Base-by-base conservation (phyloP, 2,113 vertebrate genomes). In the Podilymbus podiceps region DNA sequence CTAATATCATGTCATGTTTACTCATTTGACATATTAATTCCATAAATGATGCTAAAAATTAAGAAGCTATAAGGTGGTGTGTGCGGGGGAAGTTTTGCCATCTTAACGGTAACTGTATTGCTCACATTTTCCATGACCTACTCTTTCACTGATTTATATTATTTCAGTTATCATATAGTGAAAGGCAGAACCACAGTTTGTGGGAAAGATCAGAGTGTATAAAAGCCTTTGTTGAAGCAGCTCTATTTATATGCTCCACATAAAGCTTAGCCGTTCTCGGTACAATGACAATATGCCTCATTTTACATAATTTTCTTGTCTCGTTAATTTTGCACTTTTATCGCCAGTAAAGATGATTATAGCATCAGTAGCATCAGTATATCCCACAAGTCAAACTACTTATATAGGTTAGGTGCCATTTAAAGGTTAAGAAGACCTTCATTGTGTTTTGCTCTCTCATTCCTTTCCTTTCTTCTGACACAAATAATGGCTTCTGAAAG, bases 401-500 rank as follows among this genome's bases (percentile, higher is more conserved):
- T 59, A 66, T 22, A 35, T 27, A 71, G 59, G n/a, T 75, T 90
- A 84, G 47, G 23, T 75, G 56, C 27, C 58, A 82, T 63, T 74
- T 88, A 92, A 96, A 94, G 90, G 68, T 92, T 93, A 94, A 93
- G 49, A 85, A 38, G 46, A 55, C 47, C 46, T 88, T 88, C 21
- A 74, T 23, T 89, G 24, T 42, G 9, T 85, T 79, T 81, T 68
- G 16, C 33, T 74, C 60, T 63, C 50, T 92, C 35, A 42, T 44
- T 71, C 31, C 23, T 88, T 73, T 86, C 11, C 19, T 23, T 91
- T 83, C 59, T 77, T 74, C 68, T 94, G 93, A 93, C 80, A 94
- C 42, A 95, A 89, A 92, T 90, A 96, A 86, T 14, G n/a, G 44
- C 30, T 95, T 94, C 77, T 64, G 76, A 96, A 95, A 81, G 79